Base-by-base conservation (phyloP, 2,888 invertebrate species). In the Lasiommata megera region DNA sequence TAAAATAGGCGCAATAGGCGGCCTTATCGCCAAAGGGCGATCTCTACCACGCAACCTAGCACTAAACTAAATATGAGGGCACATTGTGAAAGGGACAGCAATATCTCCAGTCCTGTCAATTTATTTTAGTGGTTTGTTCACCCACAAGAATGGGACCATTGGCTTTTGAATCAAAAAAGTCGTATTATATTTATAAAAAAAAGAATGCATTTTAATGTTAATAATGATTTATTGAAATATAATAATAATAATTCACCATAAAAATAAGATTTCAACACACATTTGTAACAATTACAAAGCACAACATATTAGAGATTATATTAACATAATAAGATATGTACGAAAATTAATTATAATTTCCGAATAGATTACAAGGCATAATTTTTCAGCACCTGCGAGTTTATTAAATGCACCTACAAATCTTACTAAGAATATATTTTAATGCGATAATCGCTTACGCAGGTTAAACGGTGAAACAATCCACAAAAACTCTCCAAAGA, bases 191-290 rank as follows among this genome's bases (percentile, higher is more conserved):
- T n/a, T n/a, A n/a, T 46, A 52, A 58, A 71, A 71, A 69, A 48
- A 37, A 48, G 1, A 12, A 8, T 23, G 7, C 37, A 48, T 23
- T 18, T 6, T 6, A 18, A 51, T 29, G 38, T 51, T 74, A 67
- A 79, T 80, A 77, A 74, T 77, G 69, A 78, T 83, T 84, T 82
- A 82, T 80, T 84, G 63, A 77, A 75, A 70, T 74, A 73, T 77
- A 84, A 82, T 11, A 44, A 29, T 28, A 46, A 46, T 64, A 53
- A 64, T 34, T 34, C 47, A 54, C 37, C 52, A 44, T 53, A 34
- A 56, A 48, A 23, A 53, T 37, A 52, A 51, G 17, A 53, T 56
- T 46, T 56, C 53, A 60, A 64, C 40, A 60, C 51, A 74, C 71
- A 46, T 46, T 38, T 51, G 12, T 18, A 72, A 67, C 65, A 61